Percentiles rank a stretch among this genome's conserved stretches.
phyloP scores from a whole-genome alignment of 2,888 invertebrate genomes.

The Incurvaria masculella region DNA sequence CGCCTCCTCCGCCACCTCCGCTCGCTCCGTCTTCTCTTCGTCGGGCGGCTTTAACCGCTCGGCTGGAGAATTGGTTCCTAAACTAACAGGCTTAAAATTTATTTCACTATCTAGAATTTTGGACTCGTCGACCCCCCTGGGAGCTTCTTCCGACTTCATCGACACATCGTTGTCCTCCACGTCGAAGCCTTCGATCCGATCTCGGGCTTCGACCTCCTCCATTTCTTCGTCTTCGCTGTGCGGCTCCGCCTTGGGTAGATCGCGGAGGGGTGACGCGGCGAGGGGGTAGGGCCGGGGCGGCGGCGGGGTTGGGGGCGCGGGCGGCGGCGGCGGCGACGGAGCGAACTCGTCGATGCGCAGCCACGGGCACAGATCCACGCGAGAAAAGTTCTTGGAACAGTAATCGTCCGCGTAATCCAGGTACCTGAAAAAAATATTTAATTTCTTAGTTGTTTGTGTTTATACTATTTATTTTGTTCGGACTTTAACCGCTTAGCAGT shows the following conservation, averaged over 20 bases:
- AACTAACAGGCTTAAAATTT: background rate
- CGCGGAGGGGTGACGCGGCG: conserved; percentile 17
- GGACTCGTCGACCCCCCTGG: no score
- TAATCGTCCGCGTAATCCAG: conserved; percentile 49
- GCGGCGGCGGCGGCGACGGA: conserved; percentile 34
- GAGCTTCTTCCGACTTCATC: background rate
- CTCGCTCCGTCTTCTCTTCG: conserved; percentile 1
- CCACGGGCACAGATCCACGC: conserved; percentile 32
- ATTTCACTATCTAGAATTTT: background rate
- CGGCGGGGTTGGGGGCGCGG: conserved; percentile 36
- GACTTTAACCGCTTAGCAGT: no score
- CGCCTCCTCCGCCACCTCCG: conserved; percentile 12
- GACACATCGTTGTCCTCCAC: conserved; percentile 1
- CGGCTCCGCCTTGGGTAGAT: conserved; percentile 11
- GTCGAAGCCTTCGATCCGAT: conserved; percentile 7
- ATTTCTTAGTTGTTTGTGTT: no score
- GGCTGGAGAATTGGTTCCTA: background rate
- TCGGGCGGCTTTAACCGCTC: background rate
- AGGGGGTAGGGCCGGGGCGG: conserved; percentile 33
- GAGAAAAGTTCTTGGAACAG: conserved; percentile 38
- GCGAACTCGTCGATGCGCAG: conserved; percentile 41
- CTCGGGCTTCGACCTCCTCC: conserved; percentile 15
- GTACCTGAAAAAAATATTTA: conserved; percentile 23
- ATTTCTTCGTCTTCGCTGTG: conserved; percentile 13
- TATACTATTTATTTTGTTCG: no score